These are phyloP conservation scores for Erebia palarica DNA, from an alignment of 2,888 invertebrate genomes.

Conservation along the genomic window DNA sequence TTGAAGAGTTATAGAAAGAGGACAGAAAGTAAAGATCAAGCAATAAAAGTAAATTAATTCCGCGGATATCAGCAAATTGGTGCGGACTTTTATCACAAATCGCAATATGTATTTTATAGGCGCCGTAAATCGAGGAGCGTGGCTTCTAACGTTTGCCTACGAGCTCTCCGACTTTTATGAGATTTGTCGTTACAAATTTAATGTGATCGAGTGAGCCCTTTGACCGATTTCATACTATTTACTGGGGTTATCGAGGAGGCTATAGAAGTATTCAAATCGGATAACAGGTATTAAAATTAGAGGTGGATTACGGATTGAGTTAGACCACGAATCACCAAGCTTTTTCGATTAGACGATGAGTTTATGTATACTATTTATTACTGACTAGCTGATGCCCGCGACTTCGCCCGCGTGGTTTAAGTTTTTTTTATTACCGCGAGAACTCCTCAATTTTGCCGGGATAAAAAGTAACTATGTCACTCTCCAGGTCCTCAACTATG, in stretches of 20 bases:
- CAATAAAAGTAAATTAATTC: constrained; percentile 57
- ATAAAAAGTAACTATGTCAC: no score
- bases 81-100: constrained; percentile 76
- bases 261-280: not conserved
- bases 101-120: constrained; percentile 81
- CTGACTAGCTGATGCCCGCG: no score
- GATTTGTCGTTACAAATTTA: constrained; percentile 70
- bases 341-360: no score
- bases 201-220: constrained; percentile 56
- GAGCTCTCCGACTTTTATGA: constrained; percentile 75
- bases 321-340: no score
- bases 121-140: constrained; percentile 75
- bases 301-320: not conserved
- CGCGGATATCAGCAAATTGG: constrained; percentile 67
- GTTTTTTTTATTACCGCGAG: no score
- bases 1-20: no score
- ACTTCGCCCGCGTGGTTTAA: no score
- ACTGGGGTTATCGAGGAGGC: constrained; percentile 35
- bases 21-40: constrained; percentile 2
- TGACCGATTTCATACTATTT: constrained; percentile 59
- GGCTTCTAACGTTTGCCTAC: constrained; percentile 79
- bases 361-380: no score
- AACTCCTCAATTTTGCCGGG: no score
- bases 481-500: no score
- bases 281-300: not conserved